A percentile compares a stretch with the other conserved stretches of the same genome.
These are phyloP conservation scores for Somateria mollissima DNA, from an alignment of 2,797 vertebrate species.

Conservation along the genomic window DNA sequence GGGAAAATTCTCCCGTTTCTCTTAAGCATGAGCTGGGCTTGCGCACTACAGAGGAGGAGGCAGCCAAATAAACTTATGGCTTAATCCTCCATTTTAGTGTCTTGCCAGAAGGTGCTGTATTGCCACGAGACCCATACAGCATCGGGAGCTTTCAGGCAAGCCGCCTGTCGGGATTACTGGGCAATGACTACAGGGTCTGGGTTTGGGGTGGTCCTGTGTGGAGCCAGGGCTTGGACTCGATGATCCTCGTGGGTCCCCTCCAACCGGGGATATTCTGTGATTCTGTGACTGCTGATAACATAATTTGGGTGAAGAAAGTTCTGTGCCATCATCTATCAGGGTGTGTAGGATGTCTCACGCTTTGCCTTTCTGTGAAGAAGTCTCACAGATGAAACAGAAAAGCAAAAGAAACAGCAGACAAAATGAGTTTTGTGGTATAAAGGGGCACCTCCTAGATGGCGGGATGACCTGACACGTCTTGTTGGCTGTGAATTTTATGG, in stretches of 20 bases:
- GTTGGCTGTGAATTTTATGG: background rate
- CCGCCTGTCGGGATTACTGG: background rate
- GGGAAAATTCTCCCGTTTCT: background rate
- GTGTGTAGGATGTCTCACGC: background rate
- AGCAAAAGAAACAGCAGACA: background rate
- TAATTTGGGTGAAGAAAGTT: background rate
- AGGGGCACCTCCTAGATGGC: background rate
- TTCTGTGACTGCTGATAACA: background rate
- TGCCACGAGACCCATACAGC: background rate
- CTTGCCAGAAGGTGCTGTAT: background rate
- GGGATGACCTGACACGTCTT: background rate
- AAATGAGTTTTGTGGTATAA: fast-evolving
- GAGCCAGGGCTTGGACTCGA: no score
- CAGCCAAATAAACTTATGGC: background rate
- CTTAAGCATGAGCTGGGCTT: background rate
- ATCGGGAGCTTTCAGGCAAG: background rate
- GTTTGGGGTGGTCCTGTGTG: no score
- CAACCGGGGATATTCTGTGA: no score
- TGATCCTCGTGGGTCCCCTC: no score
- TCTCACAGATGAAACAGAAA: background rate
- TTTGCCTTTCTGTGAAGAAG: background rate
- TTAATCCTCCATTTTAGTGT: background rate
- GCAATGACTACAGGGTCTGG: background rate
- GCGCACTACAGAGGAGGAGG: background rate
- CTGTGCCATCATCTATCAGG: background rate